A percentile compares a stretch with the other conserved stretches of the same genome.
Evolutionary conservation across 1,140 invertebrate genomes (phyloP).

Genomic region (Oryzaephilus surinamensis): DNA sequence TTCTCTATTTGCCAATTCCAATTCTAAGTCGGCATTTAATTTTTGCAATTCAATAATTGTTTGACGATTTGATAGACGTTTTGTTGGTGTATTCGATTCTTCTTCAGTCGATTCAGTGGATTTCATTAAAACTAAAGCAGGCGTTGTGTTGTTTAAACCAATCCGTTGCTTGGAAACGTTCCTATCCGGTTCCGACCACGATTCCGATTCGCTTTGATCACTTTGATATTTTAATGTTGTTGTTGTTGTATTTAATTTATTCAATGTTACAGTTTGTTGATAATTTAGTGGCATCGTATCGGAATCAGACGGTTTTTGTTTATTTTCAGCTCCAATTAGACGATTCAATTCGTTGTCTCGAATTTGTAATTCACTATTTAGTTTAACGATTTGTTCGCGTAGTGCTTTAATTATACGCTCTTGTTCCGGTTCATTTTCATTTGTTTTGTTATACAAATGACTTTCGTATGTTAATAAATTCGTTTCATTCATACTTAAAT

Average conservation of each 20-base stretch:
- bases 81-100: conserved; percentile 5
- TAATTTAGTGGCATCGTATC: too few species aligned
- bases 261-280: too few species aligned
- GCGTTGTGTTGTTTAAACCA: conserved; percentile 35
- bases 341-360: conserved; percentile 38
- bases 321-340: conserved; percentile 12
- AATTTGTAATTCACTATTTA: conserved; percentile 38
- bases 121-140: conserved; percentile 7
- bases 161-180: conserved; percentile 68
- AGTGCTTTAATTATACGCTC: conserved; percentile 29
- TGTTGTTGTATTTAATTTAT: conserved; percentile 13
- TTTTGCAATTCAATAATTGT: conserved; percentile 18
- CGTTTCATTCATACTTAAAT: conserved; percentile 17
- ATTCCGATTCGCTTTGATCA: conserved; percentile 55
- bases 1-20: conserved; percentile 19
- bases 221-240: conserved; percentile 20
- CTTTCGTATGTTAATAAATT: conserved; percentile 26
- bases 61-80: conserved; percentile 14
- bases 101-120: conserved; percentile 22
- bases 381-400: conserved; percentile 32
- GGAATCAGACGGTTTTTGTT: too few species aligned
- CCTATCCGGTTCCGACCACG: conserved; percentile 75
- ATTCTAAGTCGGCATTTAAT: conserved; percentile 22
- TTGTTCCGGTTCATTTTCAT: conserved; percentile 23
- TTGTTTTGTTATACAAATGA: conserved; percentile 29